phyloP scores from a whole-genome alignment of 2,113 vertebrate genomes.

The Serinus canaria region DNA sequence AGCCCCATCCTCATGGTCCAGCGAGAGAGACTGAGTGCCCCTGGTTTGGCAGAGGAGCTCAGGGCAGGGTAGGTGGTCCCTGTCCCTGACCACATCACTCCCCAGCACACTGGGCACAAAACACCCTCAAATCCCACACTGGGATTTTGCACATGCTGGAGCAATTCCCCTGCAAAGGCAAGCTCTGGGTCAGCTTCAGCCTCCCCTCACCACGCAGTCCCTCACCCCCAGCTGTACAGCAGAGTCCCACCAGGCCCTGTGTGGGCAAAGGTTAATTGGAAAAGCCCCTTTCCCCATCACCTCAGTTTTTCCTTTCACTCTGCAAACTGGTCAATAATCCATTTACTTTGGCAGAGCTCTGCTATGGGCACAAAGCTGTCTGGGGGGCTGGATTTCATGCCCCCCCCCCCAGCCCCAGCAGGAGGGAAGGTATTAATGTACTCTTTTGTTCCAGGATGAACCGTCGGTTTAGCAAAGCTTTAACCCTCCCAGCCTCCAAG shows the following conservation, averaged over 20 bases:
- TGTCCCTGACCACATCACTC: neutral
- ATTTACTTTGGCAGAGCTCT: conserved; percentile 2
- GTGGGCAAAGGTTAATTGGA: conserved; percentile 27
- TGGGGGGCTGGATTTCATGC: neutral
- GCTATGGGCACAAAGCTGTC: neutral
- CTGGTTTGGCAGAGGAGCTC: accelerated
- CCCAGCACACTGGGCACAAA: neutral
- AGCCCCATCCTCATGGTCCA: neutral
- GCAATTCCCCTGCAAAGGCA: neutral
- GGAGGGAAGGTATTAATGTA: neutral
- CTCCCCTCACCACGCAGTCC: neutral
- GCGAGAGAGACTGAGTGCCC: neutral
- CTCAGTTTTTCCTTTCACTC: neutral
- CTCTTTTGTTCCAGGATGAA: conserved; percentile 40
- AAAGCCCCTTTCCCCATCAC: neutral
- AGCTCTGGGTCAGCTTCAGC: neutral
- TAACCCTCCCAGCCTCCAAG: neutral
- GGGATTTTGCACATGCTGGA: neutral
- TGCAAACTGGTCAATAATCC: conserved; percentile 46
- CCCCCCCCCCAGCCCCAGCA: neutral
- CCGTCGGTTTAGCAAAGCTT: neutral
- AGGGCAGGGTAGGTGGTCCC: neutral
- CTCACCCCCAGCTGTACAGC: neutral
- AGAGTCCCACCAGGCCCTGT: neutral
- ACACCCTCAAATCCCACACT: neutral